A percentile compares a stretch with the other conserved stretches of the same genome.
These are phyloP conservation scores for Eristalis pertinax DNA, from an alignment of 2,888 invertebrate genomes.

Conservation along the genomic window DNA sequence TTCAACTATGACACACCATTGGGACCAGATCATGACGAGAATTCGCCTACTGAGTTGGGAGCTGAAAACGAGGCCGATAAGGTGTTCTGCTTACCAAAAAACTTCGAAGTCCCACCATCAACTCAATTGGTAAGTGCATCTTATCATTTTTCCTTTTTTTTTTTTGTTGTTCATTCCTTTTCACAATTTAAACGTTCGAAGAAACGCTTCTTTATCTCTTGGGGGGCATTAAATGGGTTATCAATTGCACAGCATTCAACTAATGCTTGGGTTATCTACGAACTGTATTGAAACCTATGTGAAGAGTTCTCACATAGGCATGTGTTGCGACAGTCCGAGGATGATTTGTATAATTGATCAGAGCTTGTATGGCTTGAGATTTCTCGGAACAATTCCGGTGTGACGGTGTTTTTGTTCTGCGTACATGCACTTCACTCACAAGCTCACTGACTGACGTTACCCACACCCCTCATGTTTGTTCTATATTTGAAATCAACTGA, in stretches of 20 bases:
- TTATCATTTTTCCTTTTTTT: neutral
- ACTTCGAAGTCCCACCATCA: conserved; percentile 89
- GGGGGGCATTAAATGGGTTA: conserved; percentile 38
- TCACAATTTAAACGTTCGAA: neutral
- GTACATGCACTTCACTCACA: neutral
- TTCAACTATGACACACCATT: conserved; percentile 87
- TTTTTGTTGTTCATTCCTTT: neutral
- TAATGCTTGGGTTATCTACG: conserved; percentile 23
- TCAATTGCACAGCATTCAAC: conserved; percentile 29
- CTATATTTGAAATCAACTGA: too few species aligned
- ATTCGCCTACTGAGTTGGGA: conserved; percentile 73
- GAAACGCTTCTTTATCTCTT: conserved; percentile 9
- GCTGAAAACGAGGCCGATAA: conserved; percentile 86
- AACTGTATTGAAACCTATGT: neutral
- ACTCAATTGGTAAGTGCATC: conserved; percentile 85
- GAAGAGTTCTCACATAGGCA: neutral
- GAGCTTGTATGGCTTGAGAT: neutral
- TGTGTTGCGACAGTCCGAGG: neutral
- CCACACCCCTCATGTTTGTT: too few species aligned
- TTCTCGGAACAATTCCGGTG: neutral
- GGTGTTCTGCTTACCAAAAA: conserved; percentile 87
- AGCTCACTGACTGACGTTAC: neutral
- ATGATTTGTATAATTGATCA: conserved; percentile 13
- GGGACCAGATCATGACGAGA: conserved; percentile 80
- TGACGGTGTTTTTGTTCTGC: neutral